Evolutionary conservation across 2,888 invertebrate species (phyloP).

Genomic region (Aporophyla lueneburgensis): DNA sequence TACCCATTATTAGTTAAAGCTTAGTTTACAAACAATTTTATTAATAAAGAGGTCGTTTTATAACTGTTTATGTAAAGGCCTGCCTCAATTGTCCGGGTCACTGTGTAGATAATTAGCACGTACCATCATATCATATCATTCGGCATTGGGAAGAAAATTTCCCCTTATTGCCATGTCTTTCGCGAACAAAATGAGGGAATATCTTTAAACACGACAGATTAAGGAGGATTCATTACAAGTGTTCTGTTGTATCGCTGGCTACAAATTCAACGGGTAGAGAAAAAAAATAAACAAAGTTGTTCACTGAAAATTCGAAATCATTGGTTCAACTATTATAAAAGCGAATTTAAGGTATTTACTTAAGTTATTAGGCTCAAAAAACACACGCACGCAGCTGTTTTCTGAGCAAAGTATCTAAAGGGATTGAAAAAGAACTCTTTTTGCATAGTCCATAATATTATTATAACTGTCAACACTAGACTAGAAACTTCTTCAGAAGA

Average conservation of each 20-base stretch:
- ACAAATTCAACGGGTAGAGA: neutral
- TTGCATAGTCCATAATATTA: neutral
- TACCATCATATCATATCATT: too few species aligned
- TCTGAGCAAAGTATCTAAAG: neutral
- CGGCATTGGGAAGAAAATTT: constrained; percentile 47
- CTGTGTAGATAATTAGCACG: constrained; percentile 55
- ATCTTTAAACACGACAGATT: constrained; percentile 74
- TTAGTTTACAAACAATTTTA: constrained; percentile 41
- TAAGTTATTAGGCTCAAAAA: neutral
- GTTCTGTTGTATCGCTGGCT: constrained; percentile 30
- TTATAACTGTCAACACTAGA: neutral
- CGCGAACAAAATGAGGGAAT: constrained; percentile 63
- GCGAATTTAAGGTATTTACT: neutral
- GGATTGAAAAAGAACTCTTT: neutral
- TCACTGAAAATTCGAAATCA: neutral
- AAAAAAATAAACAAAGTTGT: constrained; percentile 7
- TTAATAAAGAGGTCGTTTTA: too few species aligned
- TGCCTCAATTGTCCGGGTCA: too few species aligned
- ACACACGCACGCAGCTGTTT: neutral
- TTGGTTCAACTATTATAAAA: neutral
- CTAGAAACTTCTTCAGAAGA: neutral
- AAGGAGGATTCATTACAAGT: constrained; percentile 69
- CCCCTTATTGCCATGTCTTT: constrained; percentile 65
- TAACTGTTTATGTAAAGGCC: too few species aligned
- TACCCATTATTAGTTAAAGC: constrained; percentile 49